These are phyloP conservation scores for Penaeus japonicus DNA, from an alignment of 1,140 invertebrate genomes.

Conservation along the genomic window DNA sequence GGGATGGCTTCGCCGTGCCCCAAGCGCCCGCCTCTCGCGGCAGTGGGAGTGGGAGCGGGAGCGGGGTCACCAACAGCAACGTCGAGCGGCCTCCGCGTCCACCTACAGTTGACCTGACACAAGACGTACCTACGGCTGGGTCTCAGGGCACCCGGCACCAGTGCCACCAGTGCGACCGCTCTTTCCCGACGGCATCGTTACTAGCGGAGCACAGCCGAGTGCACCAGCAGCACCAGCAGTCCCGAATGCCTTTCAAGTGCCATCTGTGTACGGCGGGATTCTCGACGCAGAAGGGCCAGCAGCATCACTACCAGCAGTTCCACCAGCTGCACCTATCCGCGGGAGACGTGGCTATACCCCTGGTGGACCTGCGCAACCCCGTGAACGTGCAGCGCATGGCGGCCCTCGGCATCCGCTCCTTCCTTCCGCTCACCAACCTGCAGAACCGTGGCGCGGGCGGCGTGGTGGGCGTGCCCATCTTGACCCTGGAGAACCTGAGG, in stretches of 20 bases:
- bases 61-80: conserved; percentile 35
- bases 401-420: conserved; percentile 76
- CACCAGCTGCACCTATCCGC: conserved; percentile 63
- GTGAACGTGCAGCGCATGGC: conserved; percentile 71
- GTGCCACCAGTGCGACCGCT: conserved; percentile 69
- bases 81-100: conserved; percentile 68
- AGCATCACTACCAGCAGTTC: conserved; percentile 75
- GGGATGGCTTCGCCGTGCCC: conserved; percentile 59
- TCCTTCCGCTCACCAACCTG: conserved; percentile 75
- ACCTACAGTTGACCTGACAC: conserved; percentile 70
- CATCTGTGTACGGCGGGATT: conserved; percentile 77
- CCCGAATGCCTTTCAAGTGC: conserved; percentile 68
- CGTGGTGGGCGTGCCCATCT: conserved; percentile 76
- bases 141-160: conserved; percentile 59
- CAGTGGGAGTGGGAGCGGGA: conserved; percentile 58
- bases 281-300: conserved; percentile 72
- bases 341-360: conserved; percentile 74
- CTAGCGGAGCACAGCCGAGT: conserved; percentile 68
- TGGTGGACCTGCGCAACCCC: conserved; percentile 76
- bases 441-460: conserved; percentile 69
- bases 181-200: conserved; percentile 67
- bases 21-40: conserved; percentile 50
- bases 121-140: conserved; percentile 63
- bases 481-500: conserved; percentile 73
- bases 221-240: conserved; percentile 61